These are phyloP conservation scores for Lasius fuliginosus DNA, from an alignment of 2,888 invertebrate genomes.

Conservation along the genomic window DNA sequence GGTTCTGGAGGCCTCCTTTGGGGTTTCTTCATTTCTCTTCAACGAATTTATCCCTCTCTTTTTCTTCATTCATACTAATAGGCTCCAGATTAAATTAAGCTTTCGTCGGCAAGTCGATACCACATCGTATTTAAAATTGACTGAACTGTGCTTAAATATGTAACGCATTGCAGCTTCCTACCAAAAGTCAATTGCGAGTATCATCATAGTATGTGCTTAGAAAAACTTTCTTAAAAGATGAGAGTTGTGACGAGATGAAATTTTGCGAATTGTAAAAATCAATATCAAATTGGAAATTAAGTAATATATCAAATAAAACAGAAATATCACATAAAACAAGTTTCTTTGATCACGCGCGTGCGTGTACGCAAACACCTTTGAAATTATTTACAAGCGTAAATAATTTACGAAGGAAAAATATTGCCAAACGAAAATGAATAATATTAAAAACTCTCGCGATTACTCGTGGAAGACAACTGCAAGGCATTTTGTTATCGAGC, in stretches of 20 bases:
- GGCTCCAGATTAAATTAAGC: slow-evolving; percentile 63
- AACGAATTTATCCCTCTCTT: neutral
- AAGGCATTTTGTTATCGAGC: slow-evolving; percentile 53
- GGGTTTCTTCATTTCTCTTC: slow-evolving; percentile 27
- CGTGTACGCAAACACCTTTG: neutral
- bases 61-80: slow-evolving; percentile 38
- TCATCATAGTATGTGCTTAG: neutral
- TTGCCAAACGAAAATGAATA: neutral
- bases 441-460: slow-evolving; percentile 23
- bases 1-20: slow-evolving; percentile 62
- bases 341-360: neutral
- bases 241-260: neutral
- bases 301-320: neutral
- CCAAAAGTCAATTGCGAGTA: slow-evolving; percentile 45
- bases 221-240: neutral
- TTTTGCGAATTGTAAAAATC: slow-evolving; percentile 11
- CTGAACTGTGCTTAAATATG: slow-evolving; percentile 78
- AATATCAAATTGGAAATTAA: neutral
- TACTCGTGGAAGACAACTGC: slow-evolving; percentile 46
- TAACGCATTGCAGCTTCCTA: slow-evolving; percentile 59
- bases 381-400: neutral
- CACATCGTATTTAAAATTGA: slow-evolving; percentile 83
- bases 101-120: slow-evolving; percentile 78
- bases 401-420: slow-evolving; percentile 13
- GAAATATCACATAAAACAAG: neutral